These are phyloP conservation scores for Drosophila lacertosa DNA, from an alignment of 1,140 invertebrate genomes.

Conservation along the genomic window DNA sequence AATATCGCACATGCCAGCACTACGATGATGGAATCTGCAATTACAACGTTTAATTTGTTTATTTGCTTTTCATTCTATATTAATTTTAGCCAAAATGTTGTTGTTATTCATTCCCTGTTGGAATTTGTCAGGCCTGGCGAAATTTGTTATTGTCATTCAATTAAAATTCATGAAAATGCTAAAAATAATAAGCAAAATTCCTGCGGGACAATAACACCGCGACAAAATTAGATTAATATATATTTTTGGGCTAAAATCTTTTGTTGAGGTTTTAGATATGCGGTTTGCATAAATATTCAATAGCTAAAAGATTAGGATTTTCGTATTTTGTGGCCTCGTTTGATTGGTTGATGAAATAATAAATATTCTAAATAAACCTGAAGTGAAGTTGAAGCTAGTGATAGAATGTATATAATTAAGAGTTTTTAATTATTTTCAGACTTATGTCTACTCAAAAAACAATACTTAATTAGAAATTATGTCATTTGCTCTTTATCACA, in stretches of 20 bases:
- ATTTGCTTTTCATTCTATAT: constrained; percentile 32
- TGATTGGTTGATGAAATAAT: too few relatives aligned
- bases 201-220: not conserved
- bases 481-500: not conserved
- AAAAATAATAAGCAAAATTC: constrained; percentile 23
- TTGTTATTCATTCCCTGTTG: not conserved
- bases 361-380: too few relatives aligned
- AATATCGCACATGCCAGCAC: constrained; percentile 13
- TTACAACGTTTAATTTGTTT: constrained; percentile 10
- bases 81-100: constrained; percentile 27
- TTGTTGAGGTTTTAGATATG: constrained; percentile 26
- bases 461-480: too few relatives aligned
- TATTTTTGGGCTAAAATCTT: not conserved
- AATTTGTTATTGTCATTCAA: constrained; percentile 25
- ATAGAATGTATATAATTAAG: too few relatives aligned
- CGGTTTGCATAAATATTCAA: not conserved
- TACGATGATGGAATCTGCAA: not conserved
- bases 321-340: too few relatives aligned
- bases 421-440: too few relatives aligned
- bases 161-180: constrained; percentile 45
- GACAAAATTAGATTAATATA: too few relatives aligned
- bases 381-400: too few relatives aligned
- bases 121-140: not conserved
- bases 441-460: too few relatives aligned
- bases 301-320: not conserved